Evolutionary conservation across 2,113 vertebrate genomes (phyloP).

Genomic region (Phoxinus phoxinus): DNA sequence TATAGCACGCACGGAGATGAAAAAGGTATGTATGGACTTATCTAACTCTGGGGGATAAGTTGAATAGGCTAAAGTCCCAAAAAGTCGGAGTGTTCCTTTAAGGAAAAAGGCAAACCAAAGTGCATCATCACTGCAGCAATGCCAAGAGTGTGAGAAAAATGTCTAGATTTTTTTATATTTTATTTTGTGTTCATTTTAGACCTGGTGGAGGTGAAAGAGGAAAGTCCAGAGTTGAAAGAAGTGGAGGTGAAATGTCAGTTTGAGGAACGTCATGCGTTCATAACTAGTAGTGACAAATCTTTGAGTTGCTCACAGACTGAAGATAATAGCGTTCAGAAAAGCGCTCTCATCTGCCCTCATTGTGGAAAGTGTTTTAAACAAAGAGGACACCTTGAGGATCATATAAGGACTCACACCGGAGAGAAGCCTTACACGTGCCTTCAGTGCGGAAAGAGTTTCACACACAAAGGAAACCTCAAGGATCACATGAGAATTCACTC

Average conservation of each 20-base stretch:
- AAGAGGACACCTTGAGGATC: neutral
- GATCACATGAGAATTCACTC: conserved; percentile 20
- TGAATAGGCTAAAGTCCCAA: too few species aligned
- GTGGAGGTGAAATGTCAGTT: neutral
- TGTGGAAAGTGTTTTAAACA: neutral
- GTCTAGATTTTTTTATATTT: neutral
- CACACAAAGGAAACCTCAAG: conserved; percentile 8
- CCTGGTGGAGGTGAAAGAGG: conserved; percentile 12
- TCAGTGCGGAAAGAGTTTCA: conserved; percentile 21
- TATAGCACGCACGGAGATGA: too few species aligned
- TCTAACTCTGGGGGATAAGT: too few species aligned
- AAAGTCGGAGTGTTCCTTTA: too few species aligned
- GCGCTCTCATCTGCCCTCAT: neutral
- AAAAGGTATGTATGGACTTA: too few species aligned
- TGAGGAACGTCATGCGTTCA: neutral
- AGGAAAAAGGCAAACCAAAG: neutral
- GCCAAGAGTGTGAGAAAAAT: neutral
- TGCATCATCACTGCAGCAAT: neutral
- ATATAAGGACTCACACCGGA: conserved; percentile 14
- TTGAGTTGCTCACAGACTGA: neutral
- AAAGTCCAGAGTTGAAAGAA: neutral
- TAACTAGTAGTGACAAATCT: neutral
- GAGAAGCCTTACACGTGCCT: neutral
- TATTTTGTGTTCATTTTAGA: neutral
- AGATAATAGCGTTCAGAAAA: neutral